Conservation (phyloP, 2,113 vertebrate genomes). For the Leiothrix lutea region DNA sequence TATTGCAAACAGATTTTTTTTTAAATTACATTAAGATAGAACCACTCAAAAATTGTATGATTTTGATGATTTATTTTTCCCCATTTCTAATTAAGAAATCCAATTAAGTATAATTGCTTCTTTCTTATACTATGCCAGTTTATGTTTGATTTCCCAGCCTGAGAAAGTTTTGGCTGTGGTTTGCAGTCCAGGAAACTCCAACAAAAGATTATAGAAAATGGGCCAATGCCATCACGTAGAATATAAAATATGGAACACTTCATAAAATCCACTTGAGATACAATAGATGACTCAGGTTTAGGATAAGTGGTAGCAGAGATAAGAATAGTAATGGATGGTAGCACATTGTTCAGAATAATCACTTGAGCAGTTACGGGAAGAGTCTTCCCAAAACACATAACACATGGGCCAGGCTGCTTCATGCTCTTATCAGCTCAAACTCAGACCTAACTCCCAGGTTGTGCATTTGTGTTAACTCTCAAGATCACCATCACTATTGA, state of each 20-base stretch:
- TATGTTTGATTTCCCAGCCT: background rate
- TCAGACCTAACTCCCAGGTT: background rate
- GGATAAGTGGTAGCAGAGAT: conserved; percentile 37
- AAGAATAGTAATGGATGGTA: conserved; percentile 33
- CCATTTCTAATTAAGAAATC: background rate
- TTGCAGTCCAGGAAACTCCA: conserved; percentile 6
- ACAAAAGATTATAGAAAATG: background rate
- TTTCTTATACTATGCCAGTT: background rate
- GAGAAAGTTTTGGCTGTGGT: background rate
- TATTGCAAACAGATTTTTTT: fast-evolving
- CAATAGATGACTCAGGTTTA: conserved; percentile 46
- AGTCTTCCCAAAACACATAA: background rate
- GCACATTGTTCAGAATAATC: conserved; percentile 32
- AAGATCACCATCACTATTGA: background rate
- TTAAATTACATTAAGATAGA: background rate
- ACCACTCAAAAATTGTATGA: background rate
- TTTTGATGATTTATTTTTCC: background rate
- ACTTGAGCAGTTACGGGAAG: background rate
- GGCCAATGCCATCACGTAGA: background rate
- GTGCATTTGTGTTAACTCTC: background rate
- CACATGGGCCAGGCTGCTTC: background rate
- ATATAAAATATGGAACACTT: conserved; percentile 13
- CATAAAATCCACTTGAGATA: conserved; percentile 34
- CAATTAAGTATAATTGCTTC: background rate
- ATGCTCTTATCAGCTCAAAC: background rate